Conservation (phyloP, 2,113 vertebrate species). For the western clawed frog (Xenopus tropicalis) region UCB_Xtro_10.0 CM004449.2:18206501-18207000, state of each 20-base stretch:
- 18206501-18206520: neutral
- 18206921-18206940: no score
- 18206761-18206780: slow-evolving; percentile 20
- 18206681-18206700: slow-evolving; percentile 32
- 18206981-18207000: no score
- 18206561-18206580: slow-evolving; percentile 26
- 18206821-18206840: slow-evolving; percentile 8
- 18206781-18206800: neutral
- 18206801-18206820: slow-evolving; percentile 2
- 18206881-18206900: no score
- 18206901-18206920: no score
- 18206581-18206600: slow-evolving; percentile 7
- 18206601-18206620: slow-evolving; percentile 12
- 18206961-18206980: no score
- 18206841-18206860: slow-evolving; percentile 6
- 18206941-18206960: no score
- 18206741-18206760: slow-evolving; percentile 8
- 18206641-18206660: slow-evolving; percentile 23
- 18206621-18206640: slow-evolving; percentile 10
- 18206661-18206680: slow-evolving; percentile 20
- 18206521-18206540: neutral
- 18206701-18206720: slow-evolving; percentile 5
- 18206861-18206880: neutral
- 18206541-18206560: slow-evolving; percentile 19
- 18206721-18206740: slow-evolving; percentile 1